These are phyloP conservation scores for Phortica variegata DNA, from an alignment of 1,140 invertebrate genomes.

Conservation along the genomic window DNA sequence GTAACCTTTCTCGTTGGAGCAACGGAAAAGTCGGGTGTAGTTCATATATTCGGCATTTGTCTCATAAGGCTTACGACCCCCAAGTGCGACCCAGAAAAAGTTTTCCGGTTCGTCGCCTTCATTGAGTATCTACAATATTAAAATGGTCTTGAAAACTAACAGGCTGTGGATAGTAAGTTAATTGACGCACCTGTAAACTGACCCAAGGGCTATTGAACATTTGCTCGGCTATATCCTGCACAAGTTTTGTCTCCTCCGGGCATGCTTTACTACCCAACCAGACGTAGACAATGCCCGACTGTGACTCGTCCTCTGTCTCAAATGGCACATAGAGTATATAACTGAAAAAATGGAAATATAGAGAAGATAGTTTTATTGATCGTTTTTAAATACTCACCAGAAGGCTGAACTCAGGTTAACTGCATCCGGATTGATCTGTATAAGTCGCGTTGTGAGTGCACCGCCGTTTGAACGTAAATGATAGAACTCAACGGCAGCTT, in stretches of 20 bases:
- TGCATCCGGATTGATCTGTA: conserved; percentile 86
- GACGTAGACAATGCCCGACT: conserved; percentile 93
- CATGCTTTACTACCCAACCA: conserved; percentile 93
- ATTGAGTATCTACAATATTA: conserved; percentile 69
- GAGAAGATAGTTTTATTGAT: background rate
- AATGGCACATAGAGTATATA: conserved; percentile 96
- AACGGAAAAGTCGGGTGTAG: conserved; percentile 92
- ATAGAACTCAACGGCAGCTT: conserved; percentile 84
- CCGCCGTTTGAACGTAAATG: conserved; percentile 95
- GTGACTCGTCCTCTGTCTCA: conserved; percentile 82
- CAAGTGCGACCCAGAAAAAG: conserved; percentile 97
- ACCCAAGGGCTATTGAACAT: conserved; percentile 91
- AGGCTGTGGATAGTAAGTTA: background rate
- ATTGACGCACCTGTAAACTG: conserved; percentile 66
- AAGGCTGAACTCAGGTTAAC: conserved; percentile 78
- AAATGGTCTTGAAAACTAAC: background rate
- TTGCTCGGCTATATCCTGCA: conserved; percentile 91
- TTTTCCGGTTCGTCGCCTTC: conserved; percentile 99
- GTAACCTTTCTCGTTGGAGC: conserved; percentile 99
- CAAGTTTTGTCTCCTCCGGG: conserved; percentile 82
- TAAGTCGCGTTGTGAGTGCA: conserved; percentile 87
- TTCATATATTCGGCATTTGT: conserved; percentile 90
- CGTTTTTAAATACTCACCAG: conserved; percentile 63
- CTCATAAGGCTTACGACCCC: conserved; percentile 91
- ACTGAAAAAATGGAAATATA: conserved; percentile 59